A percentile compares a stretch with the other conserved stretches of the same genome.
phyloP scores from a whole-genome alignment of 1,140 invertebrate species.

The Theocolax elegans region DNA sequence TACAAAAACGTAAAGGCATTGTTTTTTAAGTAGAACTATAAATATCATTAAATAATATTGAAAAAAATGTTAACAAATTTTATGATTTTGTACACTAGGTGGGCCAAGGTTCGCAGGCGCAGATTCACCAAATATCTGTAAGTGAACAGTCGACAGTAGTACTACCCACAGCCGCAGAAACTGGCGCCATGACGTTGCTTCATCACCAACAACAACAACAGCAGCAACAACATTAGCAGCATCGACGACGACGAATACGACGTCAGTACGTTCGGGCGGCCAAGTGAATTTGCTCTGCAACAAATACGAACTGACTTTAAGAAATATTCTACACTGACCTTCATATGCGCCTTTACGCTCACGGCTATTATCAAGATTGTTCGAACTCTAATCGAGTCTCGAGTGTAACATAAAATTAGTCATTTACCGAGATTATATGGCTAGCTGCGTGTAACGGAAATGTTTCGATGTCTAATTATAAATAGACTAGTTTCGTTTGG shows the following conservation, averaged over 20 bases:
- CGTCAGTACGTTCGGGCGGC: not conserved
- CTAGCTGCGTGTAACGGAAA: conserved; percentile 10
- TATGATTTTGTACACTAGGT: conserved; percentile 58
- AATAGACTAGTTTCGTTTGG: conserved; percentile 8
- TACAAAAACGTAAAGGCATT: too few relatives aligned
- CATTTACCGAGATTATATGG: conserved; percentile 4
- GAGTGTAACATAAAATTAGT: conserved; percentile 36
- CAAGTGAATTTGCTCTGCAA: not conserved
- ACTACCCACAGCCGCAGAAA: conserved; percentile 68
- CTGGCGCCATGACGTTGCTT: conserved; percentile 65
- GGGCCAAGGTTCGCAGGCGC: conserved; percentile 62
- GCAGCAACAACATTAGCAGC: conserved; percentile 55
- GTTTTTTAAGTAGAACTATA: too few relatives aligned
- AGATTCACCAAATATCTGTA: conserved; percentile 64
- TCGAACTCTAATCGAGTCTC: conserved; percentile 10
- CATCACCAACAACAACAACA: conserved; percentile 60
- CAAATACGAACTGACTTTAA: not conserved
- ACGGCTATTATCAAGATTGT: conserved; percentile 9
- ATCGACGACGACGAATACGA: conserved; percentile 10
- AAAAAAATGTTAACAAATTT: too few relatives aligned
- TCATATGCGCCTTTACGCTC: conserved; percentile 7
- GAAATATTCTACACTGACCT: not conserved
- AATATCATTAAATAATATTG: too few relatives aligned
- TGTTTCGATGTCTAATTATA: too few relatives aligned
- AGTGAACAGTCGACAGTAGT: conserved; percentile 69